These are phyloP conservation scores for Drosophila kanekoi DNA, from an alignment of 2,888 invertebrate genomes.

Conservation along the genomic window DNA sequence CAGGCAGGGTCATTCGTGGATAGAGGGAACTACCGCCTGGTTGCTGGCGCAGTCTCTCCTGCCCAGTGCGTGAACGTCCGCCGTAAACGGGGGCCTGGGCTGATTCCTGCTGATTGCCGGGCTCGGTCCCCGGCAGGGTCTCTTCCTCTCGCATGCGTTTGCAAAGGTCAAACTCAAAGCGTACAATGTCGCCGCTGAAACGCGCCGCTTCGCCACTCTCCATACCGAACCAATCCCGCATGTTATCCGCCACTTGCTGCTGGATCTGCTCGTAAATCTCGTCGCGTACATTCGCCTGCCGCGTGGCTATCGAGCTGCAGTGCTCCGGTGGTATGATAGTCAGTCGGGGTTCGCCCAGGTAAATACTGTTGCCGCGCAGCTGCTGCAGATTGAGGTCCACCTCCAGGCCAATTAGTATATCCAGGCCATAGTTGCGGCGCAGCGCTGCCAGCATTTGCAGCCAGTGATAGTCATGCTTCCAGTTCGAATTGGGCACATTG, in stretches of 20 bases:
- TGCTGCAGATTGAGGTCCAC: constrained; percentile 73
- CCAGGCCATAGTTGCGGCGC: constrained; percentile 74
- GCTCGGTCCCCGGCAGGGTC: constrained; percentile 20
- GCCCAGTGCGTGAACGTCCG: constrained; percentile 53
- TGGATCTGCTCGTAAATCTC: constrained; percentile 65
- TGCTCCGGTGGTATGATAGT: constrained; percentile 76
- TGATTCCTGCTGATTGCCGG: background rate
- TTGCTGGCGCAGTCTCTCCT: constrained; percentile 61
- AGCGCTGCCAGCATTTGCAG: constrained; percentile 70
- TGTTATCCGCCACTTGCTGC: constrained; percentile 71
- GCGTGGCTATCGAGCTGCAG: constrained; percentile 63
- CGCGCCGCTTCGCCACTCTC: constrained; percentile 64
- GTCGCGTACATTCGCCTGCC: constrained; percentile 50
- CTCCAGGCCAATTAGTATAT: constrained; percentile 80
- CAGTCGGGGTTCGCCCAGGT: constrained; percentile 73
- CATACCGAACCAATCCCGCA: constrained; percentile 76
- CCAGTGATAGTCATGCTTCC: constrained; percentile 77
- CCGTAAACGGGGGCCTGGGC: background rate
- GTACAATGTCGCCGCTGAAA: constrained; percentile 75
- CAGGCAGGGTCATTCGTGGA: constrained; percentile 49
- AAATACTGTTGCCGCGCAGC: constrained; percentile 71
- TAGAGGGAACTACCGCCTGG: constrained; percentile 29
- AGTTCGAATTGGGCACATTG: constrained; percentile 66
- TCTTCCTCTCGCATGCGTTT: constrained; percentile 68
- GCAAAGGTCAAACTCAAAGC: constrained; percentile 81